Percentiles rank a stretch among this genome's conserved stretches.
Conservation (phyloP, 2,888 invertebrate species). For the Aporophyla lueneburgensis region DNA sequence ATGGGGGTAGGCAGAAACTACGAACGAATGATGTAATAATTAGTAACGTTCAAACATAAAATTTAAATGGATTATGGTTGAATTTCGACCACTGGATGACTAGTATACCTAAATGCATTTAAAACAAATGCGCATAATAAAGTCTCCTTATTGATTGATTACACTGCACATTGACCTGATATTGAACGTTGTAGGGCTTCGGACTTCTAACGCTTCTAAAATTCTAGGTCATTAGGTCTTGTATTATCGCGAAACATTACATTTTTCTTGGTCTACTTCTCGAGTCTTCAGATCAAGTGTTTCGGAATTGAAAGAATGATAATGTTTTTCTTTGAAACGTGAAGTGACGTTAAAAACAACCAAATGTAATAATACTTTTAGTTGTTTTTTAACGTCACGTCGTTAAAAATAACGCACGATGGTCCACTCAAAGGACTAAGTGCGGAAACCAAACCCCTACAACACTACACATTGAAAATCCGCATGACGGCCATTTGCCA, state of each 20-base stretch:
- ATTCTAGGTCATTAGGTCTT: conserved; percentile 46
- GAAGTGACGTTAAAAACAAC: background rate
- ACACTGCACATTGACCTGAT: conserved; percentile 41
- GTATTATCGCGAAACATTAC: conserved; percentile 19
- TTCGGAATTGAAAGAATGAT: too few species aligned
- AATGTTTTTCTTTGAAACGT: background rate
- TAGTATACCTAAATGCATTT: background rate
- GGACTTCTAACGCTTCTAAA: conserved; percentile 47
- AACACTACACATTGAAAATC: too few species aligned
- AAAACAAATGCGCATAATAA: conserved; percentile 4
- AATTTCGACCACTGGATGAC: too few species aligned
- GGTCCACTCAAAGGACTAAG: too few species aligned
- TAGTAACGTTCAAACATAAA: too few species aligned
- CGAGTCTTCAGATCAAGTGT: too few species aligned
- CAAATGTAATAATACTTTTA: background rate
- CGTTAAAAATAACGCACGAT: too few species aligned
- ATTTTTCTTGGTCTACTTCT: conserved; percentile 9
- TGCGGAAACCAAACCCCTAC: too few species aligned
- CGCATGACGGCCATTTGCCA: background rate
- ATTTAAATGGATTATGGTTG: too few species aligned
- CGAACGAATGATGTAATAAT: too few species aligned
- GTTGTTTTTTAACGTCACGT: too few species aligned
- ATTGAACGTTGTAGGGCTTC: conserved; percentile 47
- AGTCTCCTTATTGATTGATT: conserved; percentile 22
- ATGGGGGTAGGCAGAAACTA: too few species aligned